phyloP scores from a whole-genome alignment of 1,140 invertebrate genomes.

The Scaptomyza pallida region DNA sequence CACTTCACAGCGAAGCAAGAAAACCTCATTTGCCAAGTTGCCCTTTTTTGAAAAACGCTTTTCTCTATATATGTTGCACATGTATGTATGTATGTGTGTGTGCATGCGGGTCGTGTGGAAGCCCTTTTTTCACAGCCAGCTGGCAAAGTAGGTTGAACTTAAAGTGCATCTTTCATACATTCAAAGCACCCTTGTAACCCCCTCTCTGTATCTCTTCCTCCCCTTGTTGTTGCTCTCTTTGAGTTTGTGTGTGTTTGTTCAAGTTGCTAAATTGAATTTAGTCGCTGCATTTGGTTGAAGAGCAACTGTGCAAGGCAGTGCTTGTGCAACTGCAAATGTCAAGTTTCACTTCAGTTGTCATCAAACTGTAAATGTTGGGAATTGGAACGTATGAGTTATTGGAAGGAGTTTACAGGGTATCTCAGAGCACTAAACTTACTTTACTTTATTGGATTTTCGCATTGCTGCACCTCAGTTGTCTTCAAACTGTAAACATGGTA shows the following conservation, averaged over 20 bases:
- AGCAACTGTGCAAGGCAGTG: not conserved
- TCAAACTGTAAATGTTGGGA: no score
- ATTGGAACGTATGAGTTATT: no score
- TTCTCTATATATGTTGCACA: not conserved
- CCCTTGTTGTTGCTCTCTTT: slow-evolving; percentile 30
- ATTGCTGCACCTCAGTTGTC: no score
- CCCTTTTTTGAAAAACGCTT: slow-evolving; percentile 42
- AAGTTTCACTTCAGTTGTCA: no score
- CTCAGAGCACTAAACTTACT: no score
- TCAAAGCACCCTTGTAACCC: no score
- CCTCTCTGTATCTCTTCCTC: not conserved
- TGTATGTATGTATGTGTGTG: no score
- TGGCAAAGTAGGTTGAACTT: slow-evolving; percentile 65
- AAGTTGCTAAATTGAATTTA: slow-evolving; percentile 68
- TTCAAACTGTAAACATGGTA: no score
- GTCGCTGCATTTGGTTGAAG: slow-evolving; percentile 1
- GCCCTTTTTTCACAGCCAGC: not conserved
- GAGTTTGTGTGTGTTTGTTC: slow-evolving; percentile 52
- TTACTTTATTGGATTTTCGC: no score
- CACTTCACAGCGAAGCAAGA: not conserved
- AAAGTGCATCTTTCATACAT: slow-evolving; percentile 30
- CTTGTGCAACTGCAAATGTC: slow-evolving; percentile 18
- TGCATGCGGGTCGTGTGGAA: slow-evolving; percentile 23
- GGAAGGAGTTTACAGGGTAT: no score
- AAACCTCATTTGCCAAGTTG: slow-evolving; percentile 6